These are phyloP conservation scores for Microhierax caerulescens DNA, from an alignment of 2,797 vertebrate genomes.

Conservation along the genomic window DNA sequence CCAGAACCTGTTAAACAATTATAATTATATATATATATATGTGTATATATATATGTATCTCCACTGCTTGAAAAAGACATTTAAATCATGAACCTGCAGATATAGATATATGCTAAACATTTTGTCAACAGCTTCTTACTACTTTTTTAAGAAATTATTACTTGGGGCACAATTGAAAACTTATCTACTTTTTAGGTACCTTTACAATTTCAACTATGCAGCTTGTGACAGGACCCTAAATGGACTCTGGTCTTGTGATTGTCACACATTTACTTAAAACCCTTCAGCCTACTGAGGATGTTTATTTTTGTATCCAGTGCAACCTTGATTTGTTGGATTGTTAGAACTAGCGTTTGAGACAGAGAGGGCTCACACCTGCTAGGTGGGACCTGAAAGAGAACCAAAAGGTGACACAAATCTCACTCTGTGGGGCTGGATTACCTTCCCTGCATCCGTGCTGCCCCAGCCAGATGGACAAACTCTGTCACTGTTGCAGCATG, in stretches of 20 bases:
- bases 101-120: not conserved
- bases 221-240: not conserved
- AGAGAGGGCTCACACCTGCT: not conserved
- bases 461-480: not conserved
- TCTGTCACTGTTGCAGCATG: not conserved
- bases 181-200: not conserved
- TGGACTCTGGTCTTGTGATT: not conserved
- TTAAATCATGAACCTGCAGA: not conserved
- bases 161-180: not conserved
- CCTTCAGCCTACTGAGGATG: not conserved
- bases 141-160: not conserved
- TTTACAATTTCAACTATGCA: not conserved
- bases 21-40: not conserved
- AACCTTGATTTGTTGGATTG: not conserved
- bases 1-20: not conserved
- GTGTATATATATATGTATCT: not conserved
- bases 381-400: not conserved
- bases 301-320: not conserved
- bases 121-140: not conserved
- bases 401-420: not conserved
- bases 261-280: not conserved
- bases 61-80: not conserved
- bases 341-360: not conserved
- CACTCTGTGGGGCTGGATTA: not conserved
- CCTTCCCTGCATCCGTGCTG: fast-evolving